These are phyloP conservation scores for Benthosema pterotum DNA, from an alignment of 2,797 vertebrate species.

Conservation along the genomic window DNA sequence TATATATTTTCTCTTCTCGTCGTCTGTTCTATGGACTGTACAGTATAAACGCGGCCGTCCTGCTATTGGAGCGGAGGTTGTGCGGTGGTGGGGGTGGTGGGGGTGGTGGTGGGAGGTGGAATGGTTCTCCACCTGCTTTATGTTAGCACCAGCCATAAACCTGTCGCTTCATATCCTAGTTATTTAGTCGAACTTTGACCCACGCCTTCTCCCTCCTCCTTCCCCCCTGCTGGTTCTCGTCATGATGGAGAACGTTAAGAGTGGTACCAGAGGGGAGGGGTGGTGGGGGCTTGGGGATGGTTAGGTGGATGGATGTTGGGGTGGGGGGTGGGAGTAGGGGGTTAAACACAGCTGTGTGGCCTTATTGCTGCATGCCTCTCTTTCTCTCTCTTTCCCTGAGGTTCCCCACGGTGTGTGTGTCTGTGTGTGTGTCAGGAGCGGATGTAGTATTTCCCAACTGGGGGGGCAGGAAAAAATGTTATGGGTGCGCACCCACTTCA, in stretches of 20 bases:
- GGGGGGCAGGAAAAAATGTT: too few species aligned
- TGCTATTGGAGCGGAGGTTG: conserved; percentile 13
- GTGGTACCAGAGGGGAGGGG: not conserved
- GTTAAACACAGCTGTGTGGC: conserved; percentile 57
- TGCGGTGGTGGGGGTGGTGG: too few species aligned
- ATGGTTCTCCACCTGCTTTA: conserved; percentile 57
- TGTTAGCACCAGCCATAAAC: conserved; percentile 64
- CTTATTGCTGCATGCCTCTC: conserved; percentile 40
- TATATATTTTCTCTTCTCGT: too few species aligned
- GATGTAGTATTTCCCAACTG: too few species aligned
- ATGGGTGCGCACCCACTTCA: too few species aligned
- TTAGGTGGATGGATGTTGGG: too few species aligned
- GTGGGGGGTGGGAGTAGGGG: too few species aligned
- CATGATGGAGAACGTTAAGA: conserved; percentile 48
- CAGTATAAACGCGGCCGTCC: conserved; percentile 43
- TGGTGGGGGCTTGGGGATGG: too few species aligned
- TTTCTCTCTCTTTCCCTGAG: conserved; percentile 23
- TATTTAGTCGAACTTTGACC: conserved; percentile 55
- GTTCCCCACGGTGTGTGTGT: too few species aligned
- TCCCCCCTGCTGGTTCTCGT: conserved; percentile 32
- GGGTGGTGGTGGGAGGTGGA: conserved; percentile 16
- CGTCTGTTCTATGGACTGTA: conserved; percentile 14
- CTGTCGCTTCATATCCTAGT: conserved; percentile 56
- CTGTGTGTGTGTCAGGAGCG: too few species aligned
- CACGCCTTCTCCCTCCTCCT: conserved; percentile 16